phyloP scores from a whole-genome alignment of 2,113 vertebrate genomes.

The Nesogale talazaci region DNA sequence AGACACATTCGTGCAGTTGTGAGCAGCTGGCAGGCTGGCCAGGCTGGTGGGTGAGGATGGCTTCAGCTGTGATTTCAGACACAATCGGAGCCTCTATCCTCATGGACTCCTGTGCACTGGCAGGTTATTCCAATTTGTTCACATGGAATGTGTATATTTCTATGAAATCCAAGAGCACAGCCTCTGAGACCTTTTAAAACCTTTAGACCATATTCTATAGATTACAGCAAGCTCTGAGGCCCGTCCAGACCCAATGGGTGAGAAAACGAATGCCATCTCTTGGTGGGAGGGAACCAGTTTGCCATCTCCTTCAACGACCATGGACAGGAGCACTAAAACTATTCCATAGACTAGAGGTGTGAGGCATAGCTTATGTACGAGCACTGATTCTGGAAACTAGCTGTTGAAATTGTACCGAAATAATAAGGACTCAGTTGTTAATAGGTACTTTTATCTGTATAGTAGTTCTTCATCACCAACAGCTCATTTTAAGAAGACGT shows the following conservation, averaged over 20 bases:
- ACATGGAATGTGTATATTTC: not conserved
- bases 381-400: not conserved
- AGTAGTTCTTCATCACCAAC: not conserved
- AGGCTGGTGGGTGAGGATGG: not conserved
- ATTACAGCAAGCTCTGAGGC: not conserved
- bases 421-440: not conserved
- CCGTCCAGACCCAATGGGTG: not conserved
- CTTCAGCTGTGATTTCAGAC: not conserved
- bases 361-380: not conserved
- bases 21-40: not conserved
- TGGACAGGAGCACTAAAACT: not conserved
- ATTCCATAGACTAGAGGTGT: not conserved
- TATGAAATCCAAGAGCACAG: conserved; percentile 7
- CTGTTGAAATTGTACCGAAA: conserved; percentile 16
- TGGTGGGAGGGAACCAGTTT: not conserved
- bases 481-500: not conserved
- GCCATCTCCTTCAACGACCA: not conserved
- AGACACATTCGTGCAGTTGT: not conserved
- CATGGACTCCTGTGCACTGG: not conserved
- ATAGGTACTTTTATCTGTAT: not conserved
- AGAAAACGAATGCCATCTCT: not conserved
- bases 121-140: not conserved
- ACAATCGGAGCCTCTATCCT: not conserved
- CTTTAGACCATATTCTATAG: not conserved
- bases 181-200: not conserved